Evolutionary conservation across 2,797 vertebrate genomes (phyloP).

Genomic region (Hippopotamyrus pictus): DNA sequence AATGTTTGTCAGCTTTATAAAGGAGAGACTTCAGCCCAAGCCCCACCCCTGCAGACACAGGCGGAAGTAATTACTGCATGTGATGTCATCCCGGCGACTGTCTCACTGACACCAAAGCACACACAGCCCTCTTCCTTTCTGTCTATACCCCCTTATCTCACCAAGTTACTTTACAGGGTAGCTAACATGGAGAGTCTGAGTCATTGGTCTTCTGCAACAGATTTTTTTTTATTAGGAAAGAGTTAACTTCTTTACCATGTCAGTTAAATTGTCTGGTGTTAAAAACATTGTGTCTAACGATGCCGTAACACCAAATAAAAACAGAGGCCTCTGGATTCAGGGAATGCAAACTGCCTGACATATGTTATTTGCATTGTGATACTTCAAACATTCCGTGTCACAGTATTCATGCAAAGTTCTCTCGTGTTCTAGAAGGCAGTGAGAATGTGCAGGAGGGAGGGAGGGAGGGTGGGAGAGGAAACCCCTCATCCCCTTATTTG

Average conservation of each 20-base stretch:
- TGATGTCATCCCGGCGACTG: slow-evolving; percentile 42
- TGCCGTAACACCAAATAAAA: background rate
- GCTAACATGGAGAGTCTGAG: background rate
- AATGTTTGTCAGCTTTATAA: slow-evolving; percentile 43
- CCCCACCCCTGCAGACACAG: slow-evolving; percentile 3
- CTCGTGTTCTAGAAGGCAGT: slow-evolving; percentile 27
- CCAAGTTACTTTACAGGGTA: background rate
- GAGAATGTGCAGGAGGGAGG: background rate
- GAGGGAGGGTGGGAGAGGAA: background rate
- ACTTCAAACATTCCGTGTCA: slow-evolving; percentile 45
- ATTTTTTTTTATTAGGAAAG: background rate
- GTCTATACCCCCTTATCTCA: background rate
- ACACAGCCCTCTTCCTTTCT: background rate
- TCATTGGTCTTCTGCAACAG: background rate
- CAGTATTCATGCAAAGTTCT: slow-evolving; percentile 42
- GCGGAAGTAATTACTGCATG: slow-evolving; percentile 36
- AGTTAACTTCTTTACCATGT: background rate
- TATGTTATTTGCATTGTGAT: background rate
- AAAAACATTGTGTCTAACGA: background rate
- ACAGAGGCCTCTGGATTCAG: background rate
- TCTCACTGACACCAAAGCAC: slow-evolving; percentile 22
- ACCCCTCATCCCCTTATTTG: background rate
- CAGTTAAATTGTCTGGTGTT: background rate
- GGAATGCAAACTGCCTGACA: background rate
- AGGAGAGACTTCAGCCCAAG: slow-evolving; percentile 10